Evolutionary conservation across 2,113 vertebrate genomes (phyloP), one percentile per base, ranked within the genome.

Genomic region (Jacana jacana): DNA sequence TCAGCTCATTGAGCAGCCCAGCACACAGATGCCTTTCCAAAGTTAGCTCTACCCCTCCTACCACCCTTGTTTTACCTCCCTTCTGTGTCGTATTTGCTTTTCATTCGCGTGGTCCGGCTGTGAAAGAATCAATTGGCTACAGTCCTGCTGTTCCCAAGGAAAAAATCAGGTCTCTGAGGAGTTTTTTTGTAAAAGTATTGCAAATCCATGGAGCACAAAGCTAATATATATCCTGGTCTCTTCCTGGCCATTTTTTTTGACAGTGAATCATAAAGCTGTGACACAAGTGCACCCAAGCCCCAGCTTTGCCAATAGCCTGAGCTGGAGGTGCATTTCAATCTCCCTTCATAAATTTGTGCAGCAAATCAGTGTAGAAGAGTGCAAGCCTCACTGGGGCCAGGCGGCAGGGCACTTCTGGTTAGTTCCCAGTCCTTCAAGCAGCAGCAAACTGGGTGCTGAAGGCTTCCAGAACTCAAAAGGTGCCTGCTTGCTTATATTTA

Each of bases 241-340:
- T 57, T 93, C 60, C 54, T n/a, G 55, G 40, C 12, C 18, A 39
- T 40, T 28, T 68, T 15, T 52, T 39, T 23, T 14, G 58, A 77
- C 37, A 46, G 37, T 17, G 37, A 80, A 31, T 17, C 71, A 35
- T 11, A 61, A 80, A 77, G 54, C 81, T 82, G 77, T 2, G 4
- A 35, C 17, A 28, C 6, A 0, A 54, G 44, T 2, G 27, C 55
- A 39, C 17, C 10, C 9, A 0, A 60, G 73, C 27, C 55, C 13
- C 35, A 60, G 30, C 30, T 64, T 2, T 57, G 48, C 70, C 71
- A 89, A 27, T 0, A 69, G 31, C 40, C 37, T 72, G 48, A 84
- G 57, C 61, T 33, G 11, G 39, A 82, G 17, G 42, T 58, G 20
- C 42, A 55, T 60, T 93, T 86, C 46, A 35, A 55, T 7, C 51